Base-by-base conservation (phyloP, 2,797 vertebrate species). In the Gadopsis marmoratus region DNA sequence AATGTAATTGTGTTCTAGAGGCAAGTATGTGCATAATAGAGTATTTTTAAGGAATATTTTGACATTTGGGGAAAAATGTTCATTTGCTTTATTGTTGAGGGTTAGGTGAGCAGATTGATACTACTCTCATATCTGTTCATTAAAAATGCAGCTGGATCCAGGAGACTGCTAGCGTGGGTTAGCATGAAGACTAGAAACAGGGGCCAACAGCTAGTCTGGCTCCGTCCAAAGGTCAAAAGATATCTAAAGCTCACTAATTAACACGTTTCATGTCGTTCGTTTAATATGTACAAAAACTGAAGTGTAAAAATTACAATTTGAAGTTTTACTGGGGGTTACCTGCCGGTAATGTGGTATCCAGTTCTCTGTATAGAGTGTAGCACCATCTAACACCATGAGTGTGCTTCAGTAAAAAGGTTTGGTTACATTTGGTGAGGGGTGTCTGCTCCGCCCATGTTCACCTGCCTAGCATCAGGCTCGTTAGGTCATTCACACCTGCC, bases 1-100 rank as follows among this genome's bases (percentile, higher is more conserved):
- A 45, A 53, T 64, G 12, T n/a, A 16, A 31, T 47, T 71, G 21
- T 60, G 63, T 66, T 59, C 26, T 21, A 72, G 33, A 71, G 8
- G 31, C 5, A 10, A 12, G 9, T 55, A 35, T 23, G 29, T 54
- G 71, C 59, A 16, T 43, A 50, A 58, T 55, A 10, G 33, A 39
- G 69, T 12, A 39, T 41, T 11, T 47, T 58, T 23, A 9, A 21
- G 3, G 23, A 62, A 19, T 29, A 58, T 5, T 8, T 55, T 31
- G 19, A 6, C 29, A 16, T 56, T 51, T 26, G 14, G 17, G 7
- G 26, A 59, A 67, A 51, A 26, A 13, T 3, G 4, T 47, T 54
- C 14, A 50, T 60, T 68, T 3, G 1, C 14, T 26, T 43, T 54
- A 0, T 54, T 54, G 14, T 33, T 5, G 45, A 60, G 21, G 8